phyloP scores from a whole-genome alignment of 2,888 invertebrate species.

The Drosophila histrio region DNA sequence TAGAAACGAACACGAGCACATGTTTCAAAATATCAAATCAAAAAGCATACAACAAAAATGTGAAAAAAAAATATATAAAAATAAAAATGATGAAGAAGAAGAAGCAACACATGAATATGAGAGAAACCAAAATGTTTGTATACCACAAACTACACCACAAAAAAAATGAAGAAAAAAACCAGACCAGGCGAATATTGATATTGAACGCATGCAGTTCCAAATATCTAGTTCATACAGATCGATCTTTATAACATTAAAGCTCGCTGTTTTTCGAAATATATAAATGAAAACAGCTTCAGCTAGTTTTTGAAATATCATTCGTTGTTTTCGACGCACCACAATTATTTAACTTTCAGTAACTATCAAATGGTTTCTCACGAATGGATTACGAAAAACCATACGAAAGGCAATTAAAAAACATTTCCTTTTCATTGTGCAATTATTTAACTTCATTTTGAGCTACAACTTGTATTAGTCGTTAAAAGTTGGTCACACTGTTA shows the following conservation, averaged over 20 bases:
- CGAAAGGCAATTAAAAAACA: neutral
- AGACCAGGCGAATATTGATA: conserved; percentile 22
- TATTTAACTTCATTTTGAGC: conserved; percentile 11
- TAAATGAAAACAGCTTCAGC: neutral
- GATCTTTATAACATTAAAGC: neutral
- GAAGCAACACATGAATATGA: conserved; percentile 29
- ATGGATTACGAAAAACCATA: neutral
- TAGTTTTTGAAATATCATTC: neutral
- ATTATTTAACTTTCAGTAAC: neutral
- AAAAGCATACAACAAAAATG: conserved; percentile 39
- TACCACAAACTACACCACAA: neutral
- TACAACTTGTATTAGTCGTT: neutral
- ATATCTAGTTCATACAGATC: neutral
- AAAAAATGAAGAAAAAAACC: conserved; percentile 10
- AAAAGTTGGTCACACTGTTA: conserved; percentile 10
- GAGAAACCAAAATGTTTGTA: conserved; percentile 40
- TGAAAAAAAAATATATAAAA: conserved; percentile 41
- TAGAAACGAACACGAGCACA: conserved; percentile 67
- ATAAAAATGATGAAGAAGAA: conserved; percentile 35
- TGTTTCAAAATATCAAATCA: conserved; percentile 77
- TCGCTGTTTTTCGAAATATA: neutral
- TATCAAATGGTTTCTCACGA: neutral
- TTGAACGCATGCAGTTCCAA: conserved; percentile 22
- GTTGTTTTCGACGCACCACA: neutral
- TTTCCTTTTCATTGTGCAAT: conserved; percentile 30